Base-by-base conservation (phyloP, 37 sponge, comb jelly and placozoan species). In the Chondrilla cf. caribensis region DNA sequence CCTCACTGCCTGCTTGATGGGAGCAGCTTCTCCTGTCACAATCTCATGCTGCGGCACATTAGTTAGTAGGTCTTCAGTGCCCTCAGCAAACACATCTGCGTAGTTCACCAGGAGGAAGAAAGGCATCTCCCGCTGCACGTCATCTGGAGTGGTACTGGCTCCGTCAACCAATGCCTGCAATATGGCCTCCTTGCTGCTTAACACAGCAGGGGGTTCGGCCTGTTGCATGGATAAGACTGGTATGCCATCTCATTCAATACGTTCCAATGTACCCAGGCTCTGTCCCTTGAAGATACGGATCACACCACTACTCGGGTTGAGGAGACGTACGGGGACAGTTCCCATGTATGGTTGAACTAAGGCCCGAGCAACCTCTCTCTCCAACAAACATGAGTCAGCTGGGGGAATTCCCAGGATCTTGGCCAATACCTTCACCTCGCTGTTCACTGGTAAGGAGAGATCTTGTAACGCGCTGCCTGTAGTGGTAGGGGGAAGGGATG, bases 1-100 rank as follows among this genome's bases (percentile, higher is more conserved):
- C 32, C 81, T 51, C 22, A 67, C 60, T 70, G 81, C 14, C 38
- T 86, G 86, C 7, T 62, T 9, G 68, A 64, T 37, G 28, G 38
- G 77, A 31, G 81, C 8, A 11, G 1, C 21, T 36, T 17, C 39
- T 58, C 60, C 38, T 41, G 82, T 82, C 51, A 21, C 14, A 24
- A 82, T 82, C 24, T 24, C 2, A 65, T 82, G 82, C 66, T 65
- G 17, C 18, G 36, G 15, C 14, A 67, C 75, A 14, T 36, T 72
- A 38, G 75, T 72, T 22, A 38, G 6, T 28, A 29, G 25, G 64
- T 62, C 64, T 62, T 6, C 5, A 19, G 25, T 6, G 6, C 18
- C 7, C 25, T 7, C 5, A 28, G 64, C 64, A n/a, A 62, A 62
- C 4, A 62, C 22, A 15, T n/a, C 64, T 19, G 18, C 7, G 64